Conservation (phyloP, 2,888 invertebrate genomes). For the Eustalomyia histrio region DNA sequence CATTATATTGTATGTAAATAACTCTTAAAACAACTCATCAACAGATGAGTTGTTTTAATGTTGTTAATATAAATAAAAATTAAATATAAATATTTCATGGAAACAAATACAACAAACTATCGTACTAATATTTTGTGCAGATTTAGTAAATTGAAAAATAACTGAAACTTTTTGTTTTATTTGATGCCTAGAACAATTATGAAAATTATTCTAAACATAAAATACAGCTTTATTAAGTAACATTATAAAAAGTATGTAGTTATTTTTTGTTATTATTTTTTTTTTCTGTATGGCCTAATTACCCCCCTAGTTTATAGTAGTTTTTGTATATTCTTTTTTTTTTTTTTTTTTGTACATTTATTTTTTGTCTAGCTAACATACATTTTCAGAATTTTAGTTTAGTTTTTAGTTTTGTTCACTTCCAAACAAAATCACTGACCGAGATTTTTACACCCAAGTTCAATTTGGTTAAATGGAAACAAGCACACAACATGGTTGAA, state of each 20-base stretch:
- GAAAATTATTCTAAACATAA: slow-evolving; percentile 49
- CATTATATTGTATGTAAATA: not conserved
- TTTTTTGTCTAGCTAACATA: slow-evolving; percentile 52
- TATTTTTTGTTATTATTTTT: slow-evolving; percentile 44
- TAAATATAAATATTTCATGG: no score
- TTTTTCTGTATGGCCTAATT: slow-evolving; percentile 53
- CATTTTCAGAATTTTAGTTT: slow-evolving; percentile 47
- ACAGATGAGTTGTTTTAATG: no score
- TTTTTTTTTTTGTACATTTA: slow-evolving; percentile 23
- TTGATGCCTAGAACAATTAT: slow-evolving; percentile 44
- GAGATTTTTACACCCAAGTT: slow-evolving; percentile 62
- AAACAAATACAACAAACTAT: no score
- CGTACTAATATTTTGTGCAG: no score
- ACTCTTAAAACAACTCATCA: not conserved
- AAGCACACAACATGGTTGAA: slow-evolving; percentile 5
- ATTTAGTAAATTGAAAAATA: slow-evolving; percentile 41
- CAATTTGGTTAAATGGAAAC: slow-evolving; percentile 51
- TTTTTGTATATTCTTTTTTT: no score
- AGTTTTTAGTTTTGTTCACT: slow-evolving; percentile 33
- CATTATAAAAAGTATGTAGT: slow-evolving; percentile 48
- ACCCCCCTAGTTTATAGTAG: slow-evolving; percentile 46
- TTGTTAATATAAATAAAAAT: no score
- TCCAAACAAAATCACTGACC: slow-evolving; percentile 62
- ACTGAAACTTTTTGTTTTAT: slow-evolving; percentile 14
- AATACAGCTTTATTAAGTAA: slow-evolving; percentile 44